Evolutionary conservation across 2,797 vertebrate genomes (phyloP).

Genomic region (Acanthurus tractus): DNA sequence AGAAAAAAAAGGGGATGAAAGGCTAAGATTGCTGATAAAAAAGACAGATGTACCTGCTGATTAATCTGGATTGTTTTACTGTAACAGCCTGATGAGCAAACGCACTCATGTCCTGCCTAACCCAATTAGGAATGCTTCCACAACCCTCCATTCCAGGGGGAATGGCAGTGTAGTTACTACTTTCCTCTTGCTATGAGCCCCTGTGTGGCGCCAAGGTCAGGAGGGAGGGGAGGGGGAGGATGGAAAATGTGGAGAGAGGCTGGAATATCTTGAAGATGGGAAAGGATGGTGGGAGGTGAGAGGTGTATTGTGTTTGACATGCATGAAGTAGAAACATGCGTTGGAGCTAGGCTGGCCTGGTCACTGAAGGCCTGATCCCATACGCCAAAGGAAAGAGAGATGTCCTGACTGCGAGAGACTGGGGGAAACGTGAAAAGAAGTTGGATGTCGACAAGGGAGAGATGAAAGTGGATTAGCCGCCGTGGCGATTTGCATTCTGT

Average conservation of each 20-base stretch:
- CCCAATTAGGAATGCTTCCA: conserved; percentile 79
- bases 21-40: conserved; percentile 71
- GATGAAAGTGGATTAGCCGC: conserved; percentile 85
- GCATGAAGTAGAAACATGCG: conserved; percentile 47
- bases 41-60: conserved; percentile 73
- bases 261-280: conserved; percentile 34
- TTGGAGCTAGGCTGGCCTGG: conserved; percentile 42
- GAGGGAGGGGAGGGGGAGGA: neutral
- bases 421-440: conserved; percentile 62
- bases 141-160: conserved; percentile 66
- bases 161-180: conserved; percentile 48
- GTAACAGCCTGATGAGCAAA: conserved; percentile 81
- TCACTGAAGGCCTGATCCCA: conserved; percentile 56
- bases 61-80: conserved; percentile 77
- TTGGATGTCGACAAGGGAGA: conserved; percentile 76
- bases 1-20: conserved; percentile 47
- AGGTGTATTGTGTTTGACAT: conserved; percentile 54
- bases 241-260: conserved; percentile 27
- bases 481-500: conserved; percentile 83
- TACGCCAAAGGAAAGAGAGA: conserved; percentile 38
- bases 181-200: conserved; percentile 52
- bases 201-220: conserved; percentile 75
- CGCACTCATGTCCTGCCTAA: conserved; percentile 83
- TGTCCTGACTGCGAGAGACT: conserved; percentile 60
- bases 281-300: conserved; percentile 43